phyloP scores from a whole-genome alignment of 30 jellyfish, hydroid and myxozoan species.

The Sanderia malayensis region DNA sequence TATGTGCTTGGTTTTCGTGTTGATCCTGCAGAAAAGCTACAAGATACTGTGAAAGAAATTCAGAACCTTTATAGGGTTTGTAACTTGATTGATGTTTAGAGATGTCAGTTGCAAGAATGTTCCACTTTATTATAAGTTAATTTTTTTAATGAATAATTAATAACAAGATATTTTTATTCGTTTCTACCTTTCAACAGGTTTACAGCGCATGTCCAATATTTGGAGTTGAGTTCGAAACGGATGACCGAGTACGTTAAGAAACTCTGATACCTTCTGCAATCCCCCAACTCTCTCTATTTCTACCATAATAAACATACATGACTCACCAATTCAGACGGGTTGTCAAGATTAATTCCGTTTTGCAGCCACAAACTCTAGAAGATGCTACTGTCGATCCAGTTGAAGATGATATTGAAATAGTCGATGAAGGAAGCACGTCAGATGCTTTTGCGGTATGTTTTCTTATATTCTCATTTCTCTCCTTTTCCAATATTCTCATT shows the following conservation, averaged over 20 bases:
- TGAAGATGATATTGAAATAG: conserved; percentile 88
- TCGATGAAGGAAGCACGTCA: conserved; percentile 80
- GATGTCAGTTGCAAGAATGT: too few relatives aligned
- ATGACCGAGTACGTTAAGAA: conserved; percentile 48
- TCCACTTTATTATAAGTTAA: too few relatives aligned
- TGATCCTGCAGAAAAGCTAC: conserved; percentile 91
- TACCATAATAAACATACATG: too few relatives aligned
- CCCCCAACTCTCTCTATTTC: too few relatives aligned
- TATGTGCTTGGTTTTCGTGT: conserved; percentile 93
- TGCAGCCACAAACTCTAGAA: conserved; percentile 80
- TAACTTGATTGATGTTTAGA: too few relatives aligned
- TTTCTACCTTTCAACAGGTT: conserved; percentile 62
- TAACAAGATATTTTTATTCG: too few relatives aligned
- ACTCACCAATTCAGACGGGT: too few relatives aligned
- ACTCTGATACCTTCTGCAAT: too few relatives aligned
- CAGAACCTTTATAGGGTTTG: conserved; percentile 84
- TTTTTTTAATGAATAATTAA: too few relatives aligned
- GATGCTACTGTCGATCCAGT: conserved; percentile 91
- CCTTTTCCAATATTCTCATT: too few relatives aligned
- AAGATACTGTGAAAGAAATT: conserved; percentile 88
- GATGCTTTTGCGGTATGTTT: conserved; percentile 93
- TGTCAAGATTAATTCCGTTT: not conserved
- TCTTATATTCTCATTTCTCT: too few relatives aligned
- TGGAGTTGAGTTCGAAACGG: conserved; percentile 85
- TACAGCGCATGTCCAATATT: conserved; percentile 87